A percentile compares a stretch with the other conserved stretches of the same genome.
phyloP scores from a whole-genome alignment of 2,888 invertebrate species.

The Drosophila paramelanica region DNA sequence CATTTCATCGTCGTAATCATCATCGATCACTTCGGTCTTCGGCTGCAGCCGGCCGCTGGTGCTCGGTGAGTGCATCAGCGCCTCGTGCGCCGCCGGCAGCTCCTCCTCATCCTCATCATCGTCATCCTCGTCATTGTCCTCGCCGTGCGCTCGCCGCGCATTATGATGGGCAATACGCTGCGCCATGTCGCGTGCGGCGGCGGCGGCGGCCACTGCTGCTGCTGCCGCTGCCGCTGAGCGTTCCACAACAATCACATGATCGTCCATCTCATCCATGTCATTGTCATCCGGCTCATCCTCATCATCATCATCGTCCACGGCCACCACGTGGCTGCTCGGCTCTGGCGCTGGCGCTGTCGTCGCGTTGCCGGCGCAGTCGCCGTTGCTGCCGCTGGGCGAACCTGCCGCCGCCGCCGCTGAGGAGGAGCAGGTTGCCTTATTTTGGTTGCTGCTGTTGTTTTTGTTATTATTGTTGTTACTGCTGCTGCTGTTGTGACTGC shows the following conservation, averaged over 20 bases:
- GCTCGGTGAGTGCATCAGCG: slow-evolving; percentile 40
- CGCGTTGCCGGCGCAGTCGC: slow-evolving; percentile 34
- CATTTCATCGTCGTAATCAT: slow-evolving; percentile 82
- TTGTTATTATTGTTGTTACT: slow-evolving; percentile 40
- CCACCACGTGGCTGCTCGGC: slow-evolving; percentile 45
- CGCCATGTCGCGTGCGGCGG: slow-evolving; percentile 66
- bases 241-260: slow-evolving; percentile 54
- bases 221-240: slow-evolving; percentile 28
- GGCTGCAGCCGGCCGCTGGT: slow-evolving; percentile 52
- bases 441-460: slow-evolving; percentile 66
- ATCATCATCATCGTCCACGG: slow-evolving; percentile 50
- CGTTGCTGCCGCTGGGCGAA: slow-evolving; percentile 66
- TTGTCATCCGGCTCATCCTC: slow-evolving; percentile 38
- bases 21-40: slow-evolving; percentile 75
- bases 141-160: slow-evolving; percentile 43
- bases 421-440: slow-evolving; percentile 53
- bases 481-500: slow-evolving; percentile 37
- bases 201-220: slow-evolving; percentile 45
- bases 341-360: slow-evolving; percentile 20
- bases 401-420: slow-evolving; percentile 27
- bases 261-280: slow-evolving; percentile 50
- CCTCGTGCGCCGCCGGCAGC: slow-evolving; percentile 50
- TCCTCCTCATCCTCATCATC: slow-evolving; percentile 52
- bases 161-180: slow-evolving; percentile 64
- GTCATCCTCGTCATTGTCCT: slow-evolving; percentile 56